A percentile compares a stretch with the other conserved stretches of the same genome.
Evolutionary conservation across 2,888 invertebrate genomes (phyloP).

Genomic region (Hemistola chrysoprasaria): DNA sequence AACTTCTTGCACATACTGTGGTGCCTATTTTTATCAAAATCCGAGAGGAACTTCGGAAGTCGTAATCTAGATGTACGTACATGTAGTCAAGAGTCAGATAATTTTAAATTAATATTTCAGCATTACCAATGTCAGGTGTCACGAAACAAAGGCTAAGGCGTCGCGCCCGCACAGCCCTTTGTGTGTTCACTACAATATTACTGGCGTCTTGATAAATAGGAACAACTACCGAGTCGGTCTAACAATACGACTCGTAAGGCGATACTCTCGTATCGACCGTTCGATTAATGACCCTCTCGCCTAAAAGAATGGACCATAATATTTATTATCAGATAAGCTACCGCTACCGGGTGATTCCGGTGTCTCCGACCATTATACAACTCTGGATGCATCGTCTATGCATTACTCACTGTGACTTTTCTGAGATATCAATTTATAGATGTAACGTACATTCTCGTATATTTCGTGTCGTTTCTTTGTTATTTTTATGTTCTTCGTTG

Average conservation of each 20-base stretch:
- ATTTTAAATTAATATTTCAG: conserved; percentile 64
- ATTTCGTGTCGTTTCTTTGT: conserved; percentile 59
- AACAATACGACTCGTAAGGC: conserved; percentile 77
- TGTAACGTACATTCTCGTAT: conserved; percentile 56
- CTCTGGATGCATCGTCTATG: conserved; percentile 62
- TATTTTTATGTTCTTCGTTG: conserved; percentile 49
- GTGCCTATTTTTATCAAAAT: too few relatives aligned
- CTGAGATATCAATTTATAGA: conserved; percentile 68
- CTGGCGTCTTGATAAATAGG: conserved; percentile 78
- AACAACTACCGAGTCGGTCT: conserved; percentile 63
- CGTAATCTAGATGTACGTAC: too few relatives aligned
- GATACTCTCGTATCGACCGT: conserved; percentile 76
- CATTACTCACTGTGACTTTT: conserved; percentile 69
- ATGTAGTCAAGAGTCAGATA: too few relatives aligned
- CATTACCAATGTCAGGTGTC: conserved; percentile 67
- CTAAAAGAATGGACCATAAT: conserved; percentile 81
- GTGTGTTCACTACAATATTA: conserved; percentile 71
- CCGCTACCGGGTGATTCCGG: conserved; percentile 78
- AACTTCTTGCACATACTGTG: conserved; percentile 13
- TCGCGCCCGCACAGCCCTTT: conserved; percentile 55
- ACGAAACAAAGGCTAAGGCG: conserved; percentile 60
- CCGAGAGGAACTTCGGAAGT: too few relatives aligned
- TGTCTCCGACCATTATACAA: conserved; percentile 72
- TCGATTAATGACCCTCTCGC: conserved; percentile 79
- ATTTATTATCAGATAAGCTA: conserved; percentile 80